These are phyloP conservation scores for Tenthredo distinguenda DNA, from an alignment of 2,888 invertebrate species.

Conservation along the genomic window DNA sequence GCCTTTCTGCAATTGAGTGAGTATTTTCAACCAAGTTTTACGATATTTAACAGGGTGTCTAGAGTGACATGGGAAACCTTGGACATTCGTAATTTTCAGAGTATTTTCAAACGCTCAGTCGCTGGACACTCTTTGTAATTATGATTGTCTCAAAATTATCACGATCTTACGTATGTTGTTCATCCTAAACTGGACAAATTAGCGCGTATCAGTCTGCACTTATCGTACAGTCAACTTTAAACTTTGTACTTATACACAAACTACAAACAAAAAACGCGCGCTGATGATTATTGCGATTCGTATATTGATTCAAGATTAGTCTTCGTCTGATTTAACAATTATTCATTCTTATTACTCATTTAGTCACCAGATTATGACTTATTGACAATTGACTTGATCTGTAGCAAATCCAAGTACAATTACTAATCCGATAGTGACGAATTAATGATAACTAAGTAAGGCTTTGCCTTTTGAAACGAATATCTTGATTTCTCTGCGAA, in stretches of 20 bases:
- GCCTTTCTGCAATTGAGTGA: constrained; percentile 68
- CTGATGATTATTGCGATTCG: constrained; percentile 2
- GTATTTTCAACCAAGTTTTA: neutral
- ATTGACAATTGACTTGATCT: neutral
- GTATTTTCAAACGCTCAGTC: no score
- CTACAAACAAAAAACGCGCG: neutral
- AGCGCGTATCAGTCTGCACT: neutral
- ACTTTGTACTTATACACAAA: neutral
- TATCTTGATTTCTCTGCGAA: neutral
- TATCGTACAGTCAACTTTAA: neutral
- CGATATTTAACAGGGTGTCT: neutral
- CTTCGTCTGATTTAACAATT: neutral
- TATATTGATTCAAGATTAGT: neutral
- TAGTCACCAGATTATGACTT: no score
- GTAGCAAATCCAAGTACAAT: neutral
- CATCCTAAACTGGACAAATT: neutral
- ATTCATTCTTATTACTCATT: neutral
- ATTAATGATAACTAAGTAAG: neutral
- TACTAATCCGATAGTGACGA: neutral
- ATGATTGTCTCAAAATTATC: neutral
- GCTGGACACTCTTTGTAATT: no score
- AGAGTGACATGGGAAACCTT: no score
- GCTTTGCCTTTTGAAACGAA: neutral
- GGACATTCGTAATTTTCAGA: neutral
- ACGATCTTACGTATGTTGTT: neutral